Evolutionary conservation across 2,888 invertebrate species (phyloP).

Genomic region (Nomada ruficornis): DNA sequence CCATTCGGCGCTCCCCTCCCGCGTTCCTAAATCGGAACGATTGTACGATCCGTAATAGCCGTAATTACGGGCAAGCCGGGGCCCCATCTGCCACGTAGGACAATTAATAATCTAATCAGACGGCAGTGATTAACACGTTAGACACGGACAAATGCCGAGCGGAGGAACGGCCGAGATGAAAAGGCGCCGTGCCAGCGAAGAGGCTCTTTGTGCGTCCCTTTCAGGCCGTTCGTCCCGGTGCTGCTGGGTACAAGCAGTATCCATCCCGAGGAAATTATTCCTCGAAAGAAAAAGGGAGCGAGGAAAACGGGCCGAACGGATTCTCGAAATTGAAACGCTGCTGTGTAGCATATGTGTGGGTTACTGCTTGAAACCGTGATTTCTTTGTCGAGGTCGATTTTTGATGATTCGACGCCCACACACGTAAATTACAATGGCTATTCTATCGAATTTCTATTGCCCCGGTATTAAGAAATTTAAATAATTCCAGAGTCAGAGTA

Average conservation of each 20-base stretch:
- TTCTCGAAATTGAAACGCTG: constrained; percentile 6
- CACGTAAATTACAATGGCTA: too few species aligned
- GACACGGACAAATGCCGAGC: constrained; percentile 63
- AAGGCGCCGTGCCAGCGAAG: constrained; percentile 51
- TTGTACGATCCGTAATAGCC: constrained; percentile 81
- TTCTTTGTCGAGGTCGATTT: too few species aligned
- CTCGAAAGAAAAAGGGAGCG: constrained; percentile 5
- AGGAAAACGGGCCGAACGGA: neutral
- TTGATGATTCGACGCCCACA: too few species aligned
- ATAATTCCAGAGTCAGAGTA: too few species aligned
- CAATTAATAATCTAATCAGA: constrained; percentile 73
- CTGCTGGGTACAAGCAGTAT: constrained; percentile 11
- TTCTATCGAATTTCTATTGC: too few species aligned
- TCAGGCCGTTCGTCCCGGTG: constrained; percentile 17
- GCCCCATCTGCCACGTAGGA: constrained; percentile 60
- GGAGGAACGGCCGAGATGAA: constrained; percentile 58
- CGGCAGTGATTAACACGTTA: constrained; percentile 69
- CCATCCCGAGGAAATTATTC: constrained; percentile 36
- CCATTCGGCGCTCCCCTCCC: constrained; percentile 40
- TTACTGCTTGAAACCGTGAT: too few species aligned
- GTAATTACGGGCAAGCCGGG: constrained; percentile 77
- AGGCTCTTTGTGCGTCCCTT: constrained; percentile 33
- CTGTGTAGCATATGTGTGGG: too few species aligned
- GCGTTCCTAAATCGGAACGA: constrained; percentile 72
- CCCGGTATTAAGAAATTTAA: too few species aligned